Evolutionary conservation across 2,797 vertebrate genomes (phyloP), one percentile per base, ranked within the genome.

Genomic region (Lindbergichthys nudifrons): DNA sequence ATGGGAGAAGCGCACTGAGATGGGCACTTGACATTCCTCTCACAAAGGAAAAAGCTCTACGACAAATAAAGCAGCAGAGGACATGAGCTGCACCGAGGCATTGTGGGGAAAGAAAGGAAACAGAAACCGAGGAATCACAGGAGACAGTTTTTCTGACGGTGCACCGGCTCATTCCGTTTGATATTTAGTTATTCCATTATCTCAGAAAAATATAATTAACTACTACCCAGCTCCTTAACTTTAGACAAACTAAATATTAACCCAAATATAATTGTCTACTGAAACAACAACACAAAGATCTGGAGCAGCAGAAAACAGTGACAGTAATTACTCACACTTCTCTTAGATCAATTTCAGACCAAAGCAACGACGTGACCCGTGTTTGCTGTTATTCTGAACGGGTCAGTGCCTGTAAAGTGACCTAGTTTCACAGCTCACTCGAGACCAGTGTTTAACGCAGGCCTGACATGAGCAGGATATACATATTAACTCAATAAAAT

Each of bases 21-120:
- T 80, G 88, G 77, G 87, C 88, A 92, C 91, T 94, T 93, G 89
- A 92, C 91, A 93, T 93, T 94, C 93, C 81, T 87, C 88, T 91
- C 93, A 91, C 90, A 92, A 89, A 89, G 79, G 88, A 91, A 90
- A 91, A 80, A 73, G 87, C 88, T 89, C 88, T 89, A 80, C 60
- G 83, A 88, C 87, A 90, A 88, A 86, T 84, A 83, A 86, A 87
- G 84, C 82, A 65, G 85, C 76, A 75, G 86, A 92, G 81, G 88
- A 92, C 86, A 90, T 41, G 87, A 87, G 79, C 82, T 54, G 82
- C 81, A 87, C 87, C 4, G 77, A 88, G 71, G 68, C 79, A 81
- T 87, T 88, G 70, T 77, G 79, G 46, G 58, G 73, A 80, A 79
- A 84, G 75, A 81, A 87, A 83, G 75, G 80, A 79, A 82, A 83